These are phyloP conservation scores for Sarcophaga variegata DNA, from an alignment of 2,888 invertebrate genomes.

Conservation along the genomic window DNA sequence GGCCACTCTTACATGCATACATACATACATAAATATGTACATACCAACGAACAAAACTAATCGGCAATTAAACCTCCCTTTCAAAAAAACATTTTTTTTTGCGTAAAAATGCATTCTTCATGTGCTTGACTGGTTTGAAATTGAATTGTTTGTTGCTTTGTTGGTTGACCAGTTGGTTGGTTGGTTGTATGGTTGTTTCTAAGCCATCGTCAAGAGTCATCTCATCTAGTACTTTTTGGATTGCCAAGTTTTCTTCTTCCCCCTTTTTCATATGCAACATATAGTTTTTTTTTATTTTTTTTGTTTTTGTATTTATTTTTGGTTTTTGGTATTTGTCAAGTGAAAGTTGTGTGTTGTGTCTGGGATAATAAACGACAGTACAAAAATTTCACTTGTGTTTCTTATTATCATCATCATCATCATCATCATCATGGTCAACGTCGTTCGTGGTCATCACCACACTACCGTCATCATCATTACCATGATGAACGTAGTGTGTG, in stretches of 20 bases:
- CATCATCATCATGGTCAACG: conserved; percentile 39
- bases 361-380: conserved; percentile 64
- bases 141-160: not conserved
- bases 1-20: conserved; percentile 48
- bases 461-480: conserved; percentile 14
- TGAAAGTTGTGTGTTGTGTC: conserved; percentile 67
- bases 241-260: conserved; percentile 61
- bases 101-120: conserved; percentile 34
- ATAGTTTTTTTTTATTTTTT: not conserved
- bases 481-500: not conserved
- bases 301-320: conserved; percentile 40
- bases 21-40: no score
- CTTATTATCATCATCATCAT: conserved; percentile 53
- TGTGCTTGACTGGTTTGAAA: not conserved
- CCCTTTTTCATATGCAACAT: conserved; percentile 40
- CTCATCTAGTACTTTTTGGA: conserved; percentile 46
- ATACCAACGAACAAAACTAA: conserved; percentile 19
- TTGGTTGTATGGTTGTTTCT: conserved; percentile 25
- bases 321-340: conserved; percentile 67
- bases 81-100: not conserved
- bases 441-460: no score
- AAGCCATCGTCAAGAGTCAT: conserved; percentile 58
- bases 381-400: conserved; percentile 66
- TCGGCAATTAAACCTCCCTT: conserved; percentile 49
- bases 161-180: not conserved